Evolutionary conservation across 2,797 vertebrate genomes (phyloP), one percentile per base, ranked within the genome.

Genomic region (Cichlasoma orientale): DNA sequence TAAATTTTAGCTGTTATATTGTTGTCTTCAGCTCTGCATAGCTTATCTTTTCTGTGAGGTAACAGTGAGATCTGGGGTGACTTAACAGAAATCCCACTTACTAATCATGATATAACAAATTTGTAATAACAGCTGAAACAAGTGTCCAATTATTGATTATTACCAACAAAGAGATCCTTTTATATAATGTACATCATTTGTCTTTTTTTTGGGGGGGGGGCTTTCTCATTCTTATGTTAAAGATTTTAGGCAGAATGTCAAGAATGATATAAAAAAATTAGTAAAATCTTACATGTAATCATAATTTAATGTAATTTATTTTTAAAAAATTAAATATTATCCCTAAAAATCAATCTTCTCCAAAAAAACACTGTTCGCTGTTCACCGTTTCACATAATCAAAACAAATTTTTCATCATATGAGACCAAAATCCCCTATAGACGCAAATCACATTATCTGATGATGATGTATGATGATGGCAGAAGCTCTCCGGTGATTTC

Each of bases 141-240:
- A 27, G 12, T 68, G 0, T 5, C 5, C 11, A 12, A 21, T 47
- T 50, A 25, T 47, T 47, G 16, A 66, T 47, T 66, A 66, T 9
- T 47, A 19, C 2, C 14, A 47, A 38, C 10, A 38, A 38, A 7
- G 25, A 66, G 9, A 19, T 19, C 23, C 16, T 47, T 21, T 47
- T 9, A 47, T 63, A 44, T 66, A 19, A 47, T 47, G 11, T 12
- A 12, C 9, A 27, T 27, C 36, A 27, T 19, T 44, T 44, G 4
- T 16, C 2, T 44, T 44, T 16, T 44, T 44, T 38, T 5, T n/a
- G n/a, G 18, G 41, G 23, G 19, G 23, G 3, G 41, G 8, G 0
- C 23, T 63, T 25, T 2, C 1, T 63, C 23, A 12, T 7, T 44
- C 21, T 36, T 47, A 47, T 14, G 14, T 44, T 13, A 14, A 41